Evolutionary conservation across 2,888 invertebrate species (phyloP).

Genomic region (Melinaea marsaeus): DNA sequence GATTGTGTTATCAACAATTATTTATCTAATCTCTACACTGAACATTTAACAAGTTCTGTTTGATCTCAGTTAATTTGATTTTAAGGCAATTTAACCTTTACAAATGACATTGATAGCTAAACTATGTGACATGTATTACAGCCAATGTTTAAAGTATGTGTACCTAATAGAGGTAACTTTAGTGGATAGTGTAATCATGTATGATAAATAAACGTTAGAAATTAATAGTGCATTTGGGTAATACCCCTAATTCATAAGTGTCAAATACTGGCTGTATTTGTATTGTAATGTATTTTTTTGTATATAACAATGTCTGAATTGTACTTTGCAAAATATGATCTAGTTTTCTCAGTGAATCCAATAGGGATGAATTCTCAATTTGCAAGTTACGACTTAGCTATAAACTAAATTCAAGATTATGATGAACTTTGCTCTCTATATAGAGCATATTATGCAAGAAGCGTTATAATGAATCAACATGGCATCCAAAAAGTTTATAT

Average conservation of each 20-base stretch:
- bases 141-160: not conserved
- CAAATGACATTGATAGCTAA: slow-evolving; percentile 1
- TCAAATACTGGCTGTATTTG: not conserved
- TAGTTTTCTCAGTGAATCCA: slow-evolving; percentile 31
- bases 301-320: slow-evolving; percentile 21
- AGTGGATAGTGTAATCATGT: not conserved
- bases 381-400: slow-evolving; percentile 42
- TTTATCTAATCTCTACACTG: not conserved
- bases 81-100: not conserved
- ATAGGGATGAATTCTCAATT: slow-evolving; percentile 43
- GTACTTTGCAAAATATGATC: slow-evolving; percentile 31
- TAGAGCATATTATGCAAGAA: slow-evolving; percentile 21
- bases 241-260: not conserved
- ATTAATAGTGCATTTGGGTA: slow-evolving; percentile 6
- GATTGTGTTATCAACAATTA: not conserved
- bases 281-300: slow-evolving; percentile 4
- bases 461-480: too few species aligned
- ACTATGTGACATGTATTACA: not conserved
- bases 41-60: not conserved
- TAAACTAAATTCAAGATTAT: slow-evolving; percentile 46
- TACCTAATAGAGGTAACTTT: not conserved
- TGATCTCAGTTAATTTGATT: not conserved
- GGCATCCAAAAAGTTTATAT: too few species aligned
- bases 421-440: slow-evolving; percentile 37
- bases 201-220: not conserved